A percentile compares a stretch with the other conserved stretches of the same genome.
Evolutionary conservation across 2,888 invertebrate genomes (phyloP).

Genomic region (Megalurothrips usitatus): DNA sequence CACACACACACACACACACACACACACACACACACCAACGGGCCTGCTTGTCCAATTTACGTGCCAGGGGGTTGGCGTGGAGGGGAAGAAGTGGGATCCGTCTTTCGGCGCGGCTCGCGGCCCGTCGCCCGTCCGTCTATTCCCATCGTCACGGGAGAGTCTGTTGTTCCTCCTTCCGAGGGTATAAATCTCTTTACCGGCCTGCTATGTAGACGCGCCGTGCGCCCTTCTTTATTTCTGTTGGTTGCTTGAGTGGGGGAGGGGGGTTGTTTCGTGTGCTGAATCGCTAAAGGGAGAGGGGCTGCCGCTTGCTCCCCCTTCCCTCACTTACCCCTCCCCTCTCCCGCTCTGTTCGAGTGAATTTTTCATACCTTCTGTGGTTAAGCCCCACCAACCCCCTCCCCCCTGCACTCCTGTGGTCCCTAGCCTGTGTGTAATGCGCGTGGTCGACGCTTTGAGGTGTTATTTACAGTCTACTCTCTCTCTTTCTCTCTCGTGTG

Average conservation of each 20-base stretch:
- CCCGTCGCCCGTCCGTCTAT: not conserved
- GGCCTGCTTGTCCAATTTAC: too few relatives aligned
- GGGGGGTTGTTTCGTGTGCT: not conserved
- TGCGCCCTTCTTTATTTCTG: not conserved
- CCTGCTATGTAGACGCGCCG: not conserved
- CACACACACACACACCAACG: too few relatives aligned
- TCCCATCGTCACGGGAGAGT: not conserved
- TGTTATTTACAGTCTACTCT: too few relatives aligned
- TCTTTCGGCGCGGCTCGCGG: not conserved
- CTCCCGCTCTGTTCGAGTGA: not conserved
- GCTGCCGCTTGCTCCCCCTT: not conserved
- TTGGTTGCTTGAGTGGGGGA: not conserved
- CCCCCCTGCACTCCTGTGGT: not conserved
- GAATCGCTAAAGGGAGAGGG: not conserved
- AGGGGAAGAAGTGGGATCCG: not conserved
- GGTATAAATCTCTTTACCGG: too few relatives aligned
- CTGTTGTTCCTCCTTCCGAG: not conserved
- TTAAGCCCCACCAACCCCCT: not conserved
- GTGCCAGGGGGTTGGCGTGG: not conserved
- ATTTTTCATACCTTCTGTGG: not conserved
- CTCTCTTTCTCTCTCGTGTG: not conserved
- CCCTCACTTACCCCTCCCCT: not conserved
- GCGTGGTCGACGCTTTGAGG: too few relatives aligned
- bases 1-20: too few relatives aligned
- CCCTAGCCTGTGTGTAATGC: too few relatives aligned